phyloP scores from a whole-genome alignment of 2,113 vertebrate genomes.

The Vireo altiloquus region DNA sequence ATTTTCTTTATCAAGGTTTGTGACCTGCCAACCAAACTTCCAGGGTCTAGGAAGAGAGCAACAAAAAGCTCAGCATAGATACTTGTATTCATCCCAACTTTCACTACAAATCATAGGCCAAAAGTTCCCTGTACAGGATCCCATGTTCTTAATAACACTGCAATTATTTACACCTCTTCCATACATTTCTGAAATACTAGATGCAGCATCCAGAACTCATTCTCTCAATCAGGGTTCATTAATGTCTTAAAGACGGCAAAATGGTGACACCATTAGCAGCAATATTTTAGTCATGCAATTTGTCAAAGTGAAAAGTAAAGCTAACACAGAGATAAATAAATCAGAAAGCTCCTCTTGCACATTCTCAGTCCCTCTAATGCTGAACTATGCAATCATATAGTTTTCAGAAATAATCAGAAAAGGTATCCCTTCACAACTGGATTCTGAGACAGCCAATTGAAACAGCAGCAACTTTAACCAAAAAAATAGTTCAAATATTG shows the following conservation, averaged over 20 bases:
- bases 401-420: not conserved
- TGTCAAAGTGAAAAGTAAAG: not conserved
- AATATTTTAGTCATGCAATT: not conserved
- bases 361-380: not conserved
- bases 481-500: not conserved
- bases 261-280: not conserved
- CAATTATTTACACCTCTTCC: not conserved
- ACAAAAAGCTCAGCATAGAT: not conserved
- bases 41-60: not conserved
- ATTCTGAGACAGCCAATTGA: not conserved
- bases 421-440: not conserved
- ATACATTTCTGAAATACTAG: not conserved
- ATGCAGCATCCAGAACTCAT: not conserved
- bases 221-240: not conserved
- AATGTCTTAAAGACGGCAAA: not conserved
- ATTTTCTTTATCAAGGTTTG: not conserved
- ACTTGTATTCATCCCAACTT: not conserved
- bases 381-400: not conserved
- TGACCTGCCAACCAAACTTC: not conserved
- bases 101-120: not conserved
- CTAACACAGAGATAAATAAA: not conserved
- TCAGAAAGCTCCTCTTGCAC: not conserved
- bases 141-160: not conserved
- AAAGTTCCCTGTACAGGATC: not conserved
- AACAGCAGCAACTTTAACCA: not conserved